Percentiles rank a stretch among this genome's conserved stretches.
Conservation (phyloP, 53 echinoderm and acorn worm species). For the Astropecten irregularis region DNA sequence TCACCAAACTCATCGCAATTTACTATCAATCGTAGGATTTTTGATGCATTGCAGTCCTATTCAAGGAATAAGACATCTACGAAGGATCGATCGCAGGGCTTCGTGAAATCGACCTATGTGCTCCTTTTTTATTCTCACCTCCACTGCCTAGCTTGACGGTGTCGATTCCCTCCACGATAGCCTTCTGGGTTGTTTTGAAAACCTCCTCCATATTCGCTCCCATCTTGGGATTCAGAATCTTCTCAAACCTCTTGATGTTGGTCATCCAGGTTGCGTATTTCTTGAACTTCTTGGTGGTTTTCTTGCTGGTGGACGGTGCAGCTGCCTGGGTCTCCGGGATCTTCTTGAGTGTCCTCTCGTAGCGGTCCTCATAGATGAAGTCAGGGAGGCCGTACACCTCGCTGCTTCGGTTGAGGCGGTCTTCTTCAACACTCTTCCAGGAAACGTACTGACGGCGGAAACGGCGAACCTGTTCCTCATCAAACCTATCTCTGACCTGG, state of each 20-base stretch:
- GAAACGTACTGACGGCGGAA: slow-evolving; percentile 94
- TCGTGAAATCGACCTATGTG: no score
- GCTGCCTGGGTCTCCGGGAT: slow-evolving; percentile 3
- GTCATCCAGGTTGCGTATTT: slow-evolving; percentile 77
- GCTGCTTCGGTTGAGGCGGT: slow-evolving; percentile 69
- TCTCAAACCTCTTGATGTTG: slow-evolving; percentile 82
- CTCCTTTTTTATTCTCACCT: slow-evolving; percentile 40
- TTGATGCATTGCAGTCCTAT: no score
- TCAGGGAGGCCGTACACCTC: slow-evolving; percentile 88
- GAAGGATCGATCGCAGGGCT: no score
- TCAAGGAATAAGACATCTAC: no score
- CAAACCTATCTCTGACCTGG: slow-evolving; percentile 79
- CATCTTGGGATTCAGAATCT: slow-evolving; percentile 77
- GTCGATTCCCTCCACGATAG: slow-evolving; percentile 80
- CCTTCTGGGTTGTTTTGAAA: slow-evolving; percentile 46
- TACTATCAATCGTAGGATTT: no score
- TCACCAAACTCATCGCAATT: no score
- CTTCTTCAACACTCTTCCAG: slow-evolving; percentile 92
- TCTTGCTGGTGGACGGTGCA: background rate
- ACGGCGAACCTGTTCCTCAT: slow-evolving; percentile 93
- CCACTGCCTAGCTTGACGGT: slow-evolving; percentile 59
- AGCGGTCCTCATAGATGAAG: slow-evolving; percentile 92
- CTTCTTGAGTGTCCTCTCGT: slow-evolving; percentile 72
- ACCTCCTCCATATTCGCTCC: slow-evolving; percentile 56
- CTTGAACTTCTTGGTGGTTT: slow-evolving; percentile 63